Base-by-base conservation (phyloP, 2,888 invertebrate species). In the Flexamia atlantica region DNA sequence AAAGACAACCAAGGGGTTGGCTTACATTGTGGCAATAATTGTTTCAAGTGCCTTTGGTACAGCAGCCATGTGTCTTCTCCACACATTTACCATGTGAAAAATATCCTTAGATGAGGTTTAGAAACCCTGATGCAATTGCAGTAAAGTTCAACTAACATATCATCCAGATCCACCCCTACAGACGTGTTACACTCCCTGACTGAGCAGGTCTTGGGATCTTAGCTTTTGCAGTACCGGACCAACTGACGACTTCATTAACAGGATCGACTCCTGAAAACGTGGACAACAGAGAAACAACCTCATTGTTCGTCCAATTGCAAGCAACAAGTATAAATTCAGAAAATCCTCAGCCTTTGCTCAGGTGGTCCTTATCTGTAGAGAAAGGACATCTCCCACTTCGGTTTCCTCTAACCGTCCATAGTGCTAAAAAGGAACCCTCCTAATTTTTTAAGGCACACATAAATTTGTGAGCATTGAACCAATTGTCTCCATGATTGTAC, bases 111-210 rank as follows among this genome's bases (percentile, higher is more conserved):
- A 81, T 88, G 87, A 25, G 83, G 85, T 68, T 87, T 87, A 28
- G 85, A n/a, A 12, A 84, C 87, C 68, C 86, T 81, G 14, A 87
- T 32, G 40, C 86, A 83, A 30, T 87, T 88, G 42, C 88, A 86
- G 82, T 88, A 88, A 36, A 88, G 86, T 20, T 88, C 87, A n/a
- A 88, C 87, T 28, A 89, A 84, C 84, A 87, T 87, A 84, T 89
- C n/a, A n/a, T n/a, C n/a, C n/a, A n/a, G n/a, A n/a, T n/a, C n/a
- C n/a, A n/a, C n/a, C n/a, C n/a, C n/a, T n/a, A n/a, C n/a, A n/a
- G n/a, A n/a, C n/a, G n/a, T n/a, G n/a, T n/a, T n/a, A n/a, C n/a
- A n/a, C n/a, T n/a, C n/a, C n/a, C n/a, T n/a, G n/a, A n/a, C n/a
- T n/a, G n/a, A n/a, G n/a, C n/a, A n/a, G n/a, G n/a, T n/a, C 88